These are phyloP conservation scores for Lepidochitona cinerea DNA, from an alignment of 2,888 invertebrate species.

Conservation along the genomic window DNA sequence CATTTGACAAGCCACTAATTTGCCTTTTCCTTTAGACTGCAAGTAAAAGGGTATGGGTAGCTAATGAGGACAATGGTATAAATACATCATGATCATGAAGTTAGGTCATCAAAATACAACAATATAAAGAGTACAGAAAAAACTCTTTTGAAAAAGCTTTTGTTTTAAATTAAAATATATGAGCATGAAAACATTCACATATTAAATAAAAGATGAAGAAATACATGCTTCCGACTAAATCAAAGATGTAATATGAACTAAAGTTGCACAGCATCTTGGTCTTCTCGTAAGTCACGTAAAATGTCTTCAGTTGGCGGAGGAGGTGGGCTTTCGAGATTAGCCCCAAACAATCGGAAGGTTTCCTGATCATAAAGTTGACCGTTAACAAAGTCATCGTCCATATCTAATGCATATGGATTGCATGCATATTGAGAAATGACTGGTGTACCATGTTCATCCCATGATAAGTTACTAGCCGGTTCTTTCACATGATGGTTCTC, in stretches of 20 bases:
- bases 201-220: no score
- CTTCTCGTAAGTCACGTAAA: neutral
- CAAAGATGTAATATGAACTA: neutral
- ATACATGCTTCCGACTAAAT: no score
- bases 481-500: neutral
- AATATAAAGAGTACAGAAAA: no score
- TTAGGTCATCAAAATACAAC: no score
- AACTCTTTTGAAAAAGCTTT: no score
- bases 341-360: neutral
- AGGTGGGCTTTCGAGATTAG: neutral
- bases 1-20: no score
- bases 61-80: no score
- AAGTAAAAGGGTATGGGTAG: no score
- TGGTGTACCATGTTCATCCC: conserved; percentile 4
- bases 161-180: no score
- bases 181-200: no score
- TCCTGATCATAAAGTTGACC: neutral
- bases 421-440: neutral
- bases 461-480: neutral
- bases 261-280: neutral
- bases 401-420: conserved; percentile 6
- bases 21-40: no score
- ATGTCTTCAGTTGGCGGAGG: neutral
- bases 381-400: conserved; percentile 1
- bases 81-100: no score